Evolutionary conservation across 2,113 vertebrate species (phyloP).

Genomic region (Caretta caretta): DNA sequence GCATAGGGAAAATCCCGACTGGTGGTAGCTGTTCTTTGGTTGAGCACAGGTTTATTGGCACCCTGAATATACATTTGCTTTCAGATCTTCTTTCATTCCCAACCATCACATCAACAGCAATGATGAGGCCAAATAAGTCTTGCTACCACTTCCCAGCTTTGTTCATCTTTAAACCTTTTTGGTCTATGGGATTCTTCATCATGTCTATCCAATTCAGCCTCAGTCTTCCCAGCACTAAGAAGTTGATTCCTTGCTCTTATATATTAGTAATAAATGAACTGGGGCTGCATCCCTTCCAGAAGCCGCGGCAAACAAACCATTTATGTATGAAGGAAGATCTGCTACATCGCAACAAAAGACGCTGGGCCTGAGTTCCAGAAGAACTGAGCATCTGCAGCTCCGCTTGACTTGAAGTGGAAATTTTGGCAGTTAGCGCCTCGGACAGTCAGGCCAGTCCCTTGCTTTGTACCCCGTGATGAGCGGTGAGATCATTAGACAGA

Average conservation of each 20-base stretch:
- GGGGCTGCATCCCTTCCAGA: background rate
- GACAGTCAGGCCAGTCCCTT: background rate
- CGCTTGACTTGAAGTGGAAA: background rate
- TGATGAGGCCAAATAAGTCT: background rate
- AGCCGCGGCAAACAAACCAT: background rate
- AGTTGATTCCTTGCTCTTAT: background rate
- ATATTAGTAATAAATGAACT: background rate
- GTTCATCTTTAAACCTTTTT: background rate
- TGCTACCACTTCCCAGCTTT: background rate
- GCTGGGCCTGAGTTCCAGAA: background rate
- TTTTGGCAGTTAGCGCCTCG: background rate
- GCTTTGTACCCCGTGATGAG: fast-evolving
- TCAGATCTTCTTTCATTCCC: background rate
- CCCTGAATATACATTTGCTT: background rate
- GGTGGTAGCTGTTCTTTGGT: background rate
- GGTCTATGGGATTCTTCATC: background rate
- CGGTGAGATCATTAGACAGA: fast-evolving
- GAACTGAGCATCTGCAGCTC: background rate
- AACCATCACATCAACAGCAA: background rate
- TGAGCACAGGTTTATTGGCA: background rate
- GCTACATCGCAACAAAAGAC: background rate
- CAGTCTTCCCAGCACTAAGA: background rate
- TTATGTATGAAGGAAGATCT: fast-evolving
- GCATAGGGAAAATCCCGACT: background rate
- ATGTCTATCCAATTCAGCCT: background rate